Percentiles rank a stretch among this genome's conserved stretches.
phyloP scores from a whole-genome alignment of 1,140 invertebrate species.

The Dreissena rostriformis region DNA sequence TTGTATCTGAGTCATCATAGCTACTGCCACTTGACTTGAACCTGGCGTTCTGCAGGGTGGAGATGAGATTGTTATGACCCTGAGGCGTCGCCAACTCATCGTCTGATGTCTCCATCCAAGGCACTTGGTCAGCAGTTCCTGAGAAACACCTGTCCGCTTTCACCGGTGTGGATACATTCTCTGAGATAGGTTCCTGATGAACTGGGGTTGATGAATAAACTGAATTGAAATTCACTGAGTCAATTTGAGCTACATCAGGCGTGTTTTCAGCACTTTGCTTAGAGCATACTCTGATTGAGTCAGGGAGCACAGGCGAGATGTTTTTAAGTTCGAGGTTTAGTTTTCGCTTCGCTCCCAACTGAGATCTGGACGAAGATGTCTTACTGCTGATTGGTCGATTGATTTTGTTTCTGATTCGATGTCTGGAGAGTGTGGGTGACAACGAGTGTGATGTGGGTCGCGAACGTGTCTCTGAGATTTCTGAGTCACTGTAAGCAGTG shows the following conservation, averaged over 20 bases:
- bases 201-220: conserved; percentile 17
- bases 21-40: conserved; percentile 60
- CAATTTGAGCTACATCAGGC: conserved; percentile 2
- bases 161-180: conserved; percentile 22
- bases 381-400: conserved; percentile 58
- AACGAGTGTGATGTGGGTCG: conserved; percentile 34
- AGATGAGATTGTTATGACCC: conserved; percentile 28
- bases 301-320: no score
- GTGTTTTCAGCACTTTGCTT: conserved; percentile 2
- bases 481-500: conserved; percentile 58
- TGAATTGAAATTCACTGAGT: conserved; percentile 10
- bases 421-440: conserved; percentile 67
- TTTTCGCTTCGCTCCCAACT: conserved; percentile 65
- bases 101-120: conserved; percentile 53
- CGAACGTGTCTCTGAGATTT: conserved; percentile 45
- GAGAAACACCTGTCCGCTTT: conserved; percentile 51
- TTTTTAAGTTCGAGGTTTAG: conserved; percentile 51
- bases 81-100: conserved; percentile 48
- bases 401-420: conserved; percentile 38
- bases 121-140: conserved; percentile 43
- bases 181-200: conserved; percentile 39
- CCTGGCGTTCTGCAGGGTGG: conserved; percentile 48
- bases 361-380: conserved; percentile 44
- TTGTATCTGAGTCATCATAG: conserved; percentile 61
- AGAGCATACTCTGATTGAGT: no score